These are phyloP conservation scores for Colius striatus DNA, from an alignment of 2,113 vertebrate genomes.

Conservation along the genomic window DNA sequence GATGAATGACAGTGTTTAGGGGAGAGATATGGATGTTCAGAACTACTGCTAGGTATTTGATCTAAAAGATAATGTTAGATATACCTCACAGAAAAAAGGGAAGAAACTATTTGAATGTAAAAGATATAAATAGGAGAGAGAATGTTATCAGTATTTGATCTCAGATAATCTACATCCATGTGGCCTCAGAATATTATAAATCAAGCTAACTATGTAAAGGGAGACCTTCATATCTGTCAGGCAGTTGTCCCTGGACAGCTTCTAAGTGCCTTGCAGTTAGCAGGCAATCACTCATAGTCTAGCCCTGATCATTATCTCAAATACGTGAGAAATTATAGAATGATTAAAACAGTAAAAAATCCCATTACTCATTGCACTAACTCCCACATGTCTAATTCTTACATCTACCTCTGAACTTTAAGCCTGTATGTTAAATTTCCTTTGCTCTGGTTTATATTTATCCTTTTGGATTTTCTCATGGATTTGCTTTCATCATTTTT, in stretches of 20 bases:
- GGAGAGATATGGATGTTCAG: not conserved
- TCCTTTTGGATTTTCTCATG: not conserved
- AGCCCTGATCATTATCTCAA: constrained; percentile 35
- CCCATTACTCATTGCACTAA: not conserved
- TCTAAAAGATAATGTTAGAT: not conserved
- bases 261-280: constrained; percentile 37
- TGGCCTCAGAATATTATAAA: constrained; percentile 21
- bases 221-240: constrained; percentile 36
- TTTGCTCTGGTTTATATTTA: not conserved
- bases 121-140: not conserved
- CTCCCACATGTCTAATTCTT: not conserved
- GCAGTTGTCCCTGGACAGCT: not conserved
- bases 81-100: not conserved
- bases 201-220: not conserved
- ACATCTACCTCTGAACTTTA: not conserved
- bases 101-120: not conserved
- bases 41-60: not conserved
- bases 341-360: constrained; percentile 26
- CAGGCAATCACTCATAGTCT: constrained; percentile 18
- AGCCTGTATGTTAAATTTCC: not conserved
- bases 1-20: not conserved
- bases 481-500: not conserved
- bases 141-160: not conserved
- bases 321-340: constrained; percentile 21
- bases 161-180: not conserved